Evolutionary conservation across 2,888 invertebrate genomes (phyloP), one percentile per base, ranked within the genome.

Genomic region (Tanypteryx hageni): DNA sequence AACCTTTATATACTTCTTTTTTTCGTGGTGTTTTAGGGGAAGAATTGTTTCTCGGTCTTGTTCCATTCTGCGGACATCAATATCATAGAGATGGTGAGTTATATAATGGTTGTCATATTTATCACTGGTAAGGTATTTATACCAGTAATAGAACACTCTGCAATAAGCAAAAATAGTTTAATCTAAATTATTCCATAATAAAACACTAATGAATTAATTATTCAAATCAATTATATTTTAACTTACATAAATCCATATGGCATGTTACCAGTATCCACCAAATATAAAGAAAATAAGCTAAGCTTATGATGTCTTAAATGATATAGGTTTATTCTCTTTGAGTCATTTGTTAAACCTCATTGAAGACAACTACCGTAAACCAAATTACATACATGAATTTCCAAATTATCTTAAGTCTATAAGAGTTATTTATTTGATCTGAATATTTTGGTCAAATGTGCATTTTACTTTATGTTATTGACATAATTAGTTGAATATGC

Each of bases 61-160:
- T 91, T 96, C 95, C 0, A 96, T 95, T 93, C 97, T 96, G 93
- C 96, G 95, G 58, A 96, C 94, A 94, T 98, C 97, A 61, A 98
- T 95, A 64, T 96, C 95, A 0, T 96, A 95, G 85, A 98, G 96
- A 93, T 97, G 96, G 92, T 96, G 95, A 0, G 97, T 97, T 0
- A 98, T 95, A 94, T 97, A 98, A 16, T 96, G 95, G 94, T 98
- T 98, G 94, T 98, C 97, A 94, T 96, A 98, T 5, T 96, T 95
- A 14, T 97, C 97, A 92, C 96, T 96, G 0, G 96, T 96, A 94
- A 97, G 95, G 94, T 96, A 98, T 95, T 97, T 97, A 93, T 96
- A 95, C 93, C 97, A 96, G 94, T 98, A 98, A 93, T 96, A 96
- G 93, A 97, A 95, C 0, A 97, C 97, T 94, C 56, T 94, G 93